Evolutionary conservation across 2,888 invertebrate genomes (phyloP).

Genomic region (Dyspetes luteomarginatus): DNA sequence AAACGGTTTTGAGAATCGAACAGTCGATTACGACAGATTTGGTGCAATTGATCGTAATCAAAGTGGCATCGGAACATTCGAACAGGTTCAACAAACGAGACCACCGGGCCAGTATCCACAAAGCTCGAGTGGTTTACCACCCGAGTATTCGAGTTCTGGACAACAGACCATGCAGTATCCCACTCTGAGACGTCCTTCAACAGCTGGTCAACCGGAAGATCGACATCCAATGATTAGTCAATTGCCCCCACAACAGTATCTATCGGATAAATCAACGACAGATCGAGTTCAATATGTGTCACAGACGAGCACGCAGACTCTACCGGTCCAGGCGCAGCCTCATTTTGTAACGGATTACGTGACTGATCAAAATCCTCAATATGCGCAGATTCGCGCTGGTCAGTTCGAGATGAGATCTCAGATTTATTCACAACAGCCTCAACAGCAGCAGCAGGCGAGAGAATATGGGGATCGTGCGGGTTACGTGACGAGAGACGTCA

Average conservation of each 20-base stretch:
- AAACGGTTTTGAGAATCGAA: slow-evolving; percentile 79
- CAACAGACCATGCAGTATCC: slow-evolving; percentile 68
- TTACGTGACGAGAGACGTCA: slow-evolving; percentile 79
- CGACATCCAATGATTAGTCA: slow-evolving; percentile 75
- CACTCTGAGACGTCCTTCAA: slow-evolving; percentile 72
- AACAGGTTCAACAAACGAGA: slow-evolving; percentile 43
- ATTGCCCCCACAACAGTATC: slow-evolving; percentile 74
- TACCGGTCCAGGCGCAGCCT: slow-evolving; percentile 79
- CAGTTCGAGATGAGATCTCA: slow-evolving; percentile 79
- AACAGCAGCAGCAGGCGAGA: slow-evolving; percentile 68
- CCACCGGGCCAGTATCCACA: slow-evolving; percentile 54
- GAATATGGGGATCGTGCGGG: slow-evolving; percentile 78
- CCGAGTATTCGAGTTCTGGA: slow-evolving; percentile 41
- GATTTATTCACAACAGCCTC: slow-evolving; percentile 75
- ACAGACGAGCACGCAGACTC: slow-evolving; percentile 78
- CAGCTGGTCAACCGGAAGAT: slow-evolving; percentile 75
- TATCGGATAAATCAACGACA: slow-evolving; percentile 72
- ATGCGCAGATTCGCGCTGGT: slow-evolving; percentile 76
- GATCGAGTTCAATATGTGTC: slow-evolving; percentile 78
- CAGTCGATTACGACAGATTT: slow-evolving; percentile 75
- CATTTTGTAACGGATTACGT: slow-evolving; percentile 78
- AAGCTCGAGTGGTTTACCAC: slow-evolving; percentile 40
- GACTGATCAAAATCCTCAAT: slow-evolving; percentile 73
- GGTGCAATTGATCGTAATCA: slow-evolving; percentile 69
- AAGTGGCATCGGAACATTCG: slow-evolving; percentile 48